These are phyloP conservation scores for Toxotes chatareus DNA, from an alignment of 2,113 vertebrate species.

Conservation along the genomic window DNA sequence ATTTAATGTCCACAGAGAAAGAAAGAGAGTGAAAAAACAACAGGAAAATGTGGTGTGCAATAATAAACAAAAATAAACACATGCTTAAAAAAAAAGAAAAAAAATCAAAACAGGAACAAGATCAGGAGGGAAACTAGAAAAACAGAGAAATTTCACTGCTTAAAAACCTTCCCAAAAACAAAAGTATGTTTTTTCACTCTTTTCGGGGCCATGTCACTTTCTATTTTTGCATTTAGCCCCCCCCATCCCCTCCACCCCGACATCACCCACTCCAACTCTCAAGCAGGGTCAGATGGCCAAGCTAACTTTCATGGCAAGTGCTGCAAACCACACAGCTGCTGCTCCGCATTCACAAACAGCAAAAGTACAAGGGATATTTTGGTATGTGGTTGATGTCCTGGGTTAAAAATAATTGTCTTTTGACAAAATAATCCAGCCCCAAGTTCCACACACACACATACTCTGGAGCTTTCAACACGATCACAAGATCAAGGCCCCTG, in stretches of 20 bases:
- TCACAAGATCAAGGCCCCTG: background rate
- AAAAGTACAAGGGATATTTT: background rate
- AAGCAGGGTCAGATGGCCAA: slow-evolving; percentile 37
- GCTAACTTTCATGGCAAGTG: slow-evolving; percentile 27
- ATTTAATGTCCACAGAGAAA: slow-evolving; percentile 69
- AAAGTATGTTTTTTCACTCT: background rate
- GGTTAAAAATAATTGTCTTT: background rate
- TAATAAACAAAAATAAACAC: slow-evolving; percentile 31
- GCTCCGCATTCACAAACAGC: slow-evolving; percentile 17
- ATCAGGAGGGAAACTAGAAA: background rate
- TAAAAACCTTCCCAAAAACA: background rate
- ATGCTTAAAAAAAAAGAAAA: background rate
- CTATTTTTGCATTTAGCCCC: slow-evolving; percentile 14
- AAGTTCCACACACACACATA: background rate
- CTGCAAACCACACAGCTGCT: slow-evolving; percentile 49
- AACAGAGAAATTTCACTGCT: background rate
- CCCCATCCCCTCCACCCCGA: background rate
- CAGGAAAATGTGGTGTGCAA: slow-evolving; percentile 11
- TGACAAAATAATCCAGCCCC: background rate
- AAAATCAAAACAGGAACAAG: background rate
- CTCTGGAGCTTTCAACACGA: background rate
- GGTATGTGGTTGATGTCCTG: background rate
- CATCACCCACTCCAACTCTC: slow-evolving; percentile 23
- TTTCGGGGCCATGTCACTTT: slow-evolving; percentile 17
- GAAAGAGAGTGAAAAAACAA: slow-evolving; percentile 27